Evolutionary conservation across 2,797 vertebrate genomes (phyloP).

Genomic region (Balearica regulorum): DNA sequence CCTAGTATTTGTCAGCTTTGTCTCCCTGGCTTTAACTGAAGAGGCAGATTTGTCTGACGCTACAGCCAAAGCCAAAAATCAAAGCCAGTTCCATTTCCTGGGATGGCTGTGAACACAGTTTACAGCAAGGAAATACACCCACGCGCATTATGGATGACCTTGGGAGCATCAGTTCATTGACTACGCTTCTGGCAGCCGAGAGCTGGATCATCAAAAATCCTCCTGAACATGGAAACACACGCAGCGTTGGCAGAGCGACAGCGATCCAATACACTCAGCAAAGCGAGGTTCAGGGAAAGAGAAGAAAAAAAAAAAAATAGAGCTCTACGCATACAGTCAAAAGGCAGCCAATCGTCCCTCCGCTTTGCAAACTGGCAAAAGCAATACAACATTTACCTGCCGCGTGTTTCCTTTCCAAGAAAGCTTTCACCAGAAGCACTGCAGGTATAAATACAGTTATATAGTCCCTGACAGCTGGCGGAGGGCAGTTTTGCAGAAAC

Average conservation of each 20-base stretch:
- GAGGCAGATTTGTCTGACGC: slow-evolving; percentile 27
- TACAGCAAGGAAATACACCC: not conserved
- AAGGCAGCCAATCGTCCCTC: not conserved
- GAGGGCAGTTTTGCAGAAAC: not conserved
- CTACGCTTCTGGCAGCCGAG: not conserved
- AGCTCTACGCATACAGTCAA: not conserved
- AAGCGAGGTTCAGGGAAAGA: not conserved
- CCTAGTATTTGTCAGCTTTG: not conserved
- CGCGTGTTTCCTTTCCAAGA: not conserved
- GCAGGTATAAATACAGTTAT: not conserved
- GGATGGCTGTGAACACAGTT: slow-evolving; percentile 12
- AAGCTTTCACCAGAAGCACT: not conserved
- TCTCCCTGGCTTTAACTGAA: not conserved
- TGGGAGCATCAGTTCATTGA: slow-evolving; percentile 14
- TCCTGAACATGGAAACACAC: not conserved
- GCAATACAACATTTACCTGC: not conserved
- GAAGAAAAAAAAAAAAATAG: not conserved
- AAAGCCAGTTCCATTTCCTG: slow-evolving; percentile 32
- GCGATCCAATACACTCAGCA: not conserved
- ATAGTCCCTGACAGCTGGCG: not conserved
- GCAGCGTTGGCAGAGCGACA: not conserved
- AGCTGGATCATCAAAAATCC: slow-evolving; percentile 31
- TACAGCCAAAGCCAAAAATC: not conserved
- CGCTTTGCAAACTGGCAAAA: not conserved
- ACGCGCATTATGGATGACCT: not conserved